phyloP scores from a whole-genome alignment of 2,797 vertebrate genomes.

The Borostomias antarcticus region DNA sequence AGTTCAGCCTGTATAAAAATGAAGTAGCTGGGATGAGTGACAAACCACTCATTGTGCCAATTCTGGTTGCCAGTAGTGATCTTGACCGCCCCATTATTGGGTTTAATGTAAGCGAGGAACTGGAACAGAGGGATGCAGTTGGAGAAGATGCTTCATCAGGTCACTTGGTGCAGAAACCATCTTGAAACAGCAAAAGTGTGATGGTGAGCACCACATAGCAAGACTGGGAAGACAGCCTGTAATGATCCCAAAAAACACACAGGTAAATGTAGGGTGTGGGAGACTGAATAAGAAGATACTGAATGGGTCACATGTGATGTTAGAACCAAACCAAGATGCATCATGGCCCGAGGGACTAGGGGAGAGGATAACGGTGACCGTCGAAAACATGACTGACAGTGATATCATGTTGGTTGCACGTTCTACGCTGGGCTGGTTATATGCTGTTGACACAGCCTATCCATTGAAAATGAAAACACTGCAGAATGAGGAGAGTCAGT shows the following conservation, averaged over 20 bases:
- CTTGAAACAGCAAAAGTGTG: too few relatives aligned
- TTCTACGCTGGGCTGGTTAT: conserved; percentile 16
- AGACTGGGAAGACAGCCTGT: not conserved
- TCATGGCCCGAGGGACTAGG: not conserved
- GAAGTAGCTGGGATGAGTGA: conserved; percentile 7
- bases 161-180: conserved; percentile 6
- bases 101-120: conserved; percentile 22
- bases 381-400: conserved; percentile 20
- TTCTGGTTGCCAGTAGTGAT: not conserved
- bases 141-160: not conserved
- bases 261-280: not conserved
- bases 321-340: not conserved
- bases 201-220: not conserved
- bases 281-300: not conserved
- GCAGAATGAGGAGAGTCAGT: too few relatives aligned
- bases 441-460: conserved; percentile 10
- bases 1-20: conserved; percentile 12
- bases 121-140: not conserved
- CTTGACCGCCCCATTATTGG: conserved; percentile 21
- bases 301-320: not conserved
- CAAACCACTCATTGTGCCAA: not conserved
- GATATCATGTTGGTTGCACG: conserved; percentile 1
- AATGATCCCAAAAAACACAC: conserved; percentile 8
- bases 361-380: conserved; percentile 3
- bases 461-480: conserved; percentile 3